Percentiles rank a stretch among this genome's conserved stretches.
These are phyloP conservation scores for Dexiosoma caninum DNA, from an alignment of 2,888 invertebrate genomes.

Conservation along the genomic window DNA sequence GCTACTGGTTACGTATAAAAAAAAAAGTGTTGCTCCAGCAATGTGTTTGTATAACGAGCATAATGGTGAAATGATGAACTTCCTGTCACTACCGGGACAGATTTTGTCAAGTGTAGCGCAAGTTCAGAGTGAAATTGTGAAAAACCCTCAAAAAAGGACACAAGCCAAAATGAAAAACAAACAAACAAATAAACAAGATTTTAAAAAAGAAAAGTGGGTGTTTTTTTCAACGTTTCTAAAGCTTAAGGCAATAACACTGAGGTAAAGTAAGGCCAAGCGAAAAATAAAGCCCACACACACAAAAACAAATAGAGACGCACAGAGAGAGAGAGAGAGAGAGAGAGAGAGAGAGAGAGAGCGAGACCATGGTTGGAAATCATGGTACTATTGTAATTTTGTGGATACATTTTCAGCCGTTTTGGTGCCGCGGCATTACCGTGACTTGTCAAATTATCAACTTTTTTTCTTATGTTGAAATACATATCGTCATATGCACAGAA, in stretches of 20 bases:
- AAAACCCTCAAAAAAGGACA: slow-evolving; percentile 37
- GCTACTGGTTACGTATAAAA: slow-evolving; percentile 40
- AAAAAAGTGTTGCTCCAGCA: slow-evolving; percentile 12
- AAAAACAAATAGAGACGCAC: not conserved
- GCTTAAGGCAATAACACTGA: slow-evolving; percentile 1
- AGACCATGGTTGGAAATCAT: not conserved
- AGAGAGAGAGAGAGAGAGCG: not conserved
- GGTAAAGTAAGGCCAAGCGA: not conserved
- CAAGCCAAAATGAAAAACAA: slow-evolving; percentile 34
- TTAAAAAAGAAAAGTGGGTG: slow-evolving; percentile 42
- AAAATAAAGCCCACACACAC: not conserved
- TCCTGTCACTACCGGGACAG: slow-evolving; percentile 56
- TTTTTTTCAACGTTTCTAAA: not conserved
- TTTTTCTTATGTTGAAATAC: too few species aligned
- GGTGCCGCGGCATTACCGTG: too few species aligned
- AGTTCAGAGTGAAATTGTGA: slow-evolving; percentile 54
- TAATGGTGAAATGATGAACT: slow-evolving; percentile 52
- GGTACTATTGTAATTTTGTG: too few species aligned
- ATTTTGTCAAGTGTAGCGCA: slow-evolving; percentile 59
- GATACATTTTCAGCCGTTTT: too few species aligned
- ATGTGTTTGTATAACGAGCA: slow-evolving; percentile 14
- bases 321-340: not conserved
- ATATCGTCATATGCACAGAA: too few species aligned
- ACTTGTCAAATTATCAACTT: too few species aligned
- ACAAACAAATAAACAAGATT: not conserved